Evolutionary conservation across 2,113 vertebrate genomes (phyloP).

Genomic region (Martes martes): DNA sequence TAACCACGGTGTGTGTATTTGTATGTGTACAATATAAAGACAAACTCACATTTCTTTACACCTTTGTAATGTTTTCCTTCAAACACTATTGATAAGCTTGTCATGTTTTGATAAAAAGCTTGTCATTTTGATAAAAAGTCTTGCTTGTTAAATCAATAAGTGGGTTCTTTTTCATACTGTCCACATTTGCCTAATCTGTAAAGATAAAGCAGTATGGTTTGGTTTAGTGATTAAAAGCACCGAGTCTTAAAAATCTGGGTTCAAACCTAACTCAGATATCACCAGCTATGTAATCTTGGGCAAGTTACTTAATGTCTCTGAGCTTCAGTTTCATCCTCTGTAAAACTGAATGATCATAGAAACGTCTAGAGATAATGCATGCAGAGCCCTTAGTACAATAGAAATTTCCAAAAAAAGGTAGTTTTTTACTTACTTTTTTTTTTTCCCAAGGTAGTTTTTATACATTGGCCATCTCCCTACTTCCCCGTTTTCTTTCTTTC

Average conservation of each 20-base stretch:
- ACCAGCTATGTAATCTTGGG: not conserved
- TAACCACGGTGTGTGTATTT: not conserved
- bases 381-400: not conserved
- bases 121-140: not conserved
- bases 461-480: not conserved
- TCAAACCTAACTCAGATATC: not conserved
- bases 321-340: not conserved
- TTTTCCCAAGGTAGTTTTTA: not conserved
- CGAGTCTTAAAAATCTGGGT: not conserved
- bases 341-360: not conserved
- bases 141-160: not conserved
- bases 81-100: not conserved
- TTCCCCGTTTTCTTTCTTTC: not conserved
- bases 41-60: not conserved
- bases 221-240: not conserved
- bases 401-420: not conserved
- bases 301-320: not conserved
- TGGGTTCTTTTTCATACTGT: not conserved
- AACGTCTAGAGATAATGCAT: not conserved
- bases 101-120: not conserved
- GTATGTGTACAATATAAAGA: not conserved
- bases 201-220: not conserved
- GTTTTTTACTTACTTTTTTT: not conserved
- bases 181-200: not conserved
- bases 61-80: not conserved